These are phyloP conservation scores for Cacatua alba DNA, from an alignment of 2,113 vertebrate genomes.

Conservation along the genomic window DNA sequence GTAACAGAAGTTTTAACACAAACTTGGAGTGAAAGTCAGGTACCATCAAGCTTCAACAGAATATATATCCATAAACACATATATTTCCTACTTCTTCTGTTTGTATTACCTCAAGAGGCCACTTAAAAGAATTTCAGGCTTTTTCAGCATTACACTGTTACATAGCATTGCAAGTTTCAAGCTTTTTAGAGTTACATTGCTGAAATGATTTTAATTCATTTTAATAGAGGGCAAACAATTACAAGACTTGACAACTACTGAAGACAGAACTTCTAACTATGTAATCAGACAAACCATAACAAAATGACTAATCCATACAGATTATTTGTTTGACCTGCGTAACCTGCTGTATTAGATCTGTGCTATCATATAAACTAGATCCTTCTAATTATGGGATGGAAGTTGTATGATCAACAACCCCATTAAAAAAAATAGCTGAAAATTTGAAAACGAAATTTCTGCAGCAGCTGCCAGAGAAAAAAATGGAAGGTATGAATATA, in stretches of 20 bases:
- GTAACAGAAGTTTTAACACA: background rate
- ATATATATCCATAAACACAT: background rate
- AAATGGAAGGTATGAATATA: background rate
- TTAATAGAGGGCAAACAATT: background rate
- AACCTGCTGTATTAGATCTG: background rate
- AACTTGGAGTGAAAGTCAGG: background rate
- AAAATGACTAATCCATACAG: background rate
- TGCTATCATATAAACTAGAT: background rate
- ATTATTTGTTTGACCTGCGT: background rate
- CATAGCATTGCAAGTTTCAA: fast-evolving
- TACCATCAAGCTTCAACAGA: background rate
- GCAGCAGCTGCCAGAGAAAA: background rate
- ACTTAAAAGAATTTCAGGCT: background rate
- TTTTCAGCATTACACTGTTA: background rate
- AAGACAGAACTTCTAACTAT: background rate
- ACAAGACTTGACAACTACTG: background rate
- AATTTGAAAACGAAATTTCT: background rate
- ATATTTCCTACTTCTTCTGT: background rate
- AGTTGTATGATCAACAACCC: background rate
- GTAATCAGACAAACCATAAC: background rate
- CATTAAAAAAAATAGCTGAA: background rate
- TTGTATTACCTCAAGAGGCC: background rate
- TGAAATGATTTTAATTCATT: background rate
- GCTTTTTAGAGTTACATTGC: background rate
- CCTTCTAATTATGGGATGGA: background rate